Evolutionary conservation across 2,797 vertebrate genomes (phyloP).

Genomic region (Protosalanx chinensis): DNA sequence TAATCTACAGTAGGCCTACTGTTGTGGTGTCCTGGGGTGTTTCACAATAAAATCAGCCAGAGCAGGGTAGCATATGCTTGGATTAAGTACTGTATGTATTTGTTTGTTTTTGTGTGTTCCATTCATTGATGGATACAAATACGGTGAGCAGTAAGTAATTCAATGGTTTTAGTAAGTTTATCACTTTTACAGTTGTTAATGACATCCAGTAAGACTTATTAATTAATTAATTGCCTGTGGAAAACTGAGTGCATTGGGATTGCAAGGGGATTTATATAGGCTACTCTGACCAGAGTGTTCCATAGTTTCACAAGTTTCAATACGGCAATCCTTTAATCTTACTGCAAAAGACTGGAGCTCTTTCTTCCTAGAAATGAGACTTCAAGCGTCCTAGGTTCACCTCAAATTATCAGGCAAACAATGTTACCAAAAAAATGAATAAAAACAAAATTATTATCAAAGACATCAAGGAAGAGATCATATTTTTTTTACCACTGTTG

Average conservation of each 20-base stretch:
- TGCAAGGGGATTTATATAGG: background rate
- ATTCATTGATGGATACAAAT: background rate
- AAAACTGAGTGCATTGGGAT: conserved; percentile 1
- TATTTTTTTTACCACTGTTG: too few relatives aligned
- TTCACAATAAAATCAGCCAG: too few relatives aligned
- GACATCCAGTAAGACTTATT: background rate
- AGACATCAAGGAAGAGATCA: background rate
- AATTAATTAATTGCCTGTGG: background rate
- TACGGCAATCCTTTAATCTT: conserved; percentile 49
- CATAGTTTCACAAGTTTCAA: conserved; percentile 16
- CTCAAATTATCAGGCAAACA: background rate
- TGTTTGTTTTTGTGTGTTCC: background rate
- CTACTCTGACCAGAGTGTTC: background rate
- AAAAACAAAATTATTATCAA: background rate
- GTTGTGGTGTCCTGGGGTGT: too few relatives aligned
- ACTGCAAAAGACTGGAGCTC: background rate
- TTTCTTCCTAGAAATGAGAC: background rate
- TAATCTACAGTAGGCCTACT: too few relatives aligned
- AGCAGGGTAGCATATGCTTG: background rate
- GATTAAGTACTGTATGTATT: background rate
- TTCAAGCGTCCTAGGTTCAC: conserved; percentile 8
- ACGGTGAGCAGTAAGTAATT: background rate
- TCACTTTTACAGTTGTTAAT: background rate
- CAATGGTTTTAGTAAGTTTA: background rate
- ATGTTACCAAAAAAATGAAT: background rate